Evolutionary conservation across 2,113 vertebrate species (phyloP).

Genomic region (Thalassoma bifasciatum): DNA sequence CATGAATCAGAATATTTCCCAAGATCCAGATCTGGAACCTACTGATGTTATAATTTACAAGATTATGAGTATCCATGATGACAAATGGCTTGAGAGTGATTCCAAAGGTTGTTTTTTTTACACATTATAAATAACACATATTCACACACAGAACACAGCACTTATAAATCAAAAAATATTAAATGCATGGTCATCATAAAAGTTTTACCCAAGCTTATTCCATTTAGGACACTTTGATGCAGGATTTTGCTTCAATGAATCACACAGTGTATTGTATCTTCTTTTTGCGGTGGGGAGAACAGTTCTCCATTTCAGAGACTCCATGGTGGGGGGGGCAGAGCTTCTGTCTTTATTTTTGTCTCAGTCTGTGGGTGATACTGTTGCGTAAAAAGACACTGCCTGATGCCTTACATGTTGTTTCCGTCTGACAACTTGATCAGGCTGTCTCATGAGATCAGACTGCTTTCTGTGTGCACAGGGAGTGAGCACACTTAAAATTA

Average conservation of each 20-base stretch:
- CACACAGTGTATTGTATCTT: constrained; percentile 5
- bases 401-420: constrained; percentile 53
- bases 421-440: constrained; percentile 56
- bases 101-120: too few species aligned
- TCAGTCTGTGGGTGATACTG: constrained; percentile 49
- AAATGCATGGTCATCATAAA: too few species aligned
- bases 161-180: too few species aligned
- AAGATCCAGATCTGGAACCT: too few species aligned
- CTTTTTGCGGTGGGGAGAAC: constrained; percentile 10
- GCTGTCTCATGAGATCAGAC: constrained; percentile 57
- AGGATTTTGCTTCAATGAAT: constrained; percentile 13
- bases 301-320: constrained; percentile 29
- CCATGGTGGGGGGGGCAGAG: constrained; percentile 19
- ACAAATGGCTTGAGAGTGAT: too few species aligned
- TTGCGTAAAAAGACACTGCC: constrained; percentile 14
- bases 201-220: too few species aligned
- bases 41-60: too few species aligned
- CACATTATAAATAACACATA: too few species aligned
- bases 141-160: too few species aligned
- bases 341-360: not conserved
- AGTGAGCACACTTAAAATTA: constrained; percentile 23
- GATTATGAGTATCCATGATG: too few species aligned
- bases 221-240: not conserved
- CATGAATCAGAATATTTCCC: too few species aligned
- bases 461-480: constrained; percentile 39